phyloP scores from a whole-genome alignment of 2,797 vertebrate species.

The Sus cebifrons region DNA sequence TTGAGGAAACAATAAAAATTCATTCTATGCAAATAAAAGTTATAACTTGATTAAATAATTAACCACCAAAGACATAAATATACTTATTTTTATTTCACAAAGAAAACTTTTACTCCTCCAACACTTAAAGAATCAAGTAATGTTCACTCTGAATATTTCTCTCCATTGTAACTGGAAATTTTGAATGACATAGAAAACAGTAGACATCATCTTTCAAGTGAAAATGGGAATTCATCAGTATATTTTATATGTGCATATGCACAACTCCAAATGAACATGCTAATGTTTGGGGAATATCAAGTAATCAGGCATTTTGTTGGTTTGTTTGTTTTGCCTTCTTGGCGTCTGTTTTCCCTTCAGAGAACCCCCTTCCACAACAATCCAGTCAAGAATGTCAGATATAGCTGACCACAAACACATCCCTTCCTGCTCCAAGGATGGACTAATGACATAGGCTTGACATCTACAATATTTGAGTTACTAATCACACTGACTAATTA shows the following conservation, averaged over 20 bases:
- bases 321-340: not conserved
- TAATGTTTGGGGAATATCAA: not conserved
- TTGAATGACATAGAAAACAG: not conserved
- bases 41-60: not conserved
- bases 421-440: not conserved
- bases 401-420: not conserved
- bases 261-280: not conserved
- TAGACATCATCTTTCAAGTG: not conserved
- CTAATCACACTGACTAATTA: not conserved
- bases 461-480: not conserved
- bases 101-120: not conserved
- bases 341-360: not conserved
- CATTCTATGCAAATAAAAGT: not conserved
- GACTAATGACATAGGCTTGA: not conserved
- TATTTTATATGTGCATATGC: not conserved
- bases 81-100: not conserved
- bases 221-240: slow-evolving; percentile 31
- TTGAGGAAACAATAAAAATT: not conserved
- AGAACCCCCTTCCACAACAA: not conserved
- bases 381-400: not conserved
- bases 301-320: not conserved
- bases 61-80: not conserved
- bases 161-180: not conserved
- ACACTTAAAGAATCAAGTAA: not conserved
- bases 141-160: not conserved